Evolutionary conservation across 2,888 invertebrate genomes (phyloP), one percentile per base, ranked within the genome.

Genomic region (Thelaira solivaga): DNA sequence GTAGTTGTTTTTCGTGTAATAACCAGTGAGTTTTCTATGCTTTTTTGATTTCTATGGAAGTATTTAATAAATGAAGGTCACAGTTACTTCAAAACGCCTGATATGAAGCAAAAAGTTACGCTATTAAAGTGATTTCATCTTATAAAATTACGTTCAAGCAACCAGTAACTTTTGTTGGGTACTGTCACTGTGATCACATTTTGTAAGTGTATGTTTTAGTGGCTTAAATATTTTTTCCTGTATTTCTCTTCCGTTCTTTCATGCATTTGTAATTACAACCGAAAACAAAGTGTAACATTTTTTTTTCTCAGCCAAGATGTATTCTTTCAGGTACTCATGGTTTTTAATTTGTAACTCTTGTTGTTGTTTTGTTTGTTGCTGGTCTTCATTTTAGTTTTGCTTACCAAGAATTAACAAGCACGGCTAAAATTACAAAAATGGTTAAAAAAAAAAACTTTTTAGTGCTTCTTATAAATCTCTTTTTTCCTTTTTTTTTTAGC

Each of bases 371-470:
- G 61, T 55, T 65, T 45, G 43, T 41, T 62, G 45, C n/a, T 51
- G 57, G 59, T 69, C 18, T 51, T 41, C 10, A 18, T 53, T 62
- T 43, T 59, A 39, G 49, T 57, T 59, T 69, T 59, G 45, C 64
- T 74, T 45, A 69, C 53, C 68, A 57, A 65, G 13, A 64, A 64
- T 55, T 65, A 75, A 76, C 41, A 71, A n/a, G n/a, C n/a, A n/a
- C n/a, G n/a, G 20, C 29, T 57, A 29, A 13, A 16, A 67, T 41
- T 45, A 26, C 45, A 8, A 39, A 57, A 39, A 31, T 20, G 2
- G 26, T 13, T 39, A 47, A 26, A 45, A 57, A 47, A 16, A 55
- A 73, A 51, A n/a, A n/a, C n/a, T n/a, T 62, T 43, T 51, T 16
- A 29, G 18, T 24, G 34, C 8, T 4, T 29, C 5, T 47, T 47